Evolutionary conservation across 2,888 invertebrate species (phyloP).

Genomic region (Apamea epomidion): DNA sequence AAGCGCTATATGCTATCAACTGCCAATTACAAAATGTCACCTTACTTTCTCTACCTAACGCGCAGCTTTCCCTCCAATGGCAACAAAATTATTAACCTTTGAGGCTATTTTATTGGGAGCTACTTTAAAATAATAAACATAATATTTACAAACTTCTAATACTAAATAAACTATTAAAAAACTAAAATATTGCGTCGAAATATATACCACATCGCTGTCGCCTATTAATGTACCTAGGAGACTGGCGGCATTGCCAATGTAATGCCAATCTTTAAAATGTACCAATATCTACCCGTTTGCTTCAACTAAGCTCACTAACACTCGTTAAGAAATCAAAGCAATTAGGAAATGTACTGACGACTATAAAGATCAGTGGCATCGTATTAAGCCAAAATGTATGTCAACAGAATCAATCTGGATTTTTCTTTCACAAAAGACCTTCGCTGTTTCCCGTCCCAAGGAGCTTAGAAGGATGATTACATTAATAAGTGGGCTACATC

Average conservation of each 20-base stretch:
- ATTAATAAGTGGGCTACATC: slow-evolving; percentile 58
- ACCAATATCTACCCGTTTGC: not conserved
- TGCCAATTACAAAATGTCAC: slow-evolving; percentile 21
- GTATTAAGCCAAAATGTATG: slow-evolving; percentile 30
- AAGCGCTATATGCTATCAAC: not conserved
- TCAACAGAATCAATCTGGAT: slow-evolving; percentile 51
- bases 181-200: too few relatives aligned
- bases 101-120: not conserved
- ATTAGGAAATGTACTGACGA: slow-evolving; percentile 5
- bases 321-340: slow-evolving; percentile 15
- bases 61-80: not conserved
- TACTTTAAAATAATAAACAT: not conserved
- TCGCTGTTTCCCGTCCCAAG: slow-evolving; percentile 37
- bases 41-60: not conserved
- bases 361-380: not conserved
- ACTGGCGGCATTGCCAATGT: too few relatives aligned
- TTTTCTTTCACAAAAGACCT: slow-evolving; percentile 33
- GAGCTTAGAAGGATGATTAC: slow-evolving; percentile 59
- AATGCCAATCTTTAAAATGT: not conserved
- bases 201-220: too few relatives aligned
- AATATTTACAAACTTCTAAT: too few relatives aligned
- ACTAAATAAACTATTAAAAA: too few relatives aligned
- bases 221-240: too few relatives aligned
- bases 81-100: slow-evolving; percentile 13
- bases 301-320: not conserved